Percentiles rank a stretch among this genome's conserved stretches.
Evolutionary conservation across 1,140 invertebrate species (phyloP).

Genomic region (Euura lappo): DNA sequence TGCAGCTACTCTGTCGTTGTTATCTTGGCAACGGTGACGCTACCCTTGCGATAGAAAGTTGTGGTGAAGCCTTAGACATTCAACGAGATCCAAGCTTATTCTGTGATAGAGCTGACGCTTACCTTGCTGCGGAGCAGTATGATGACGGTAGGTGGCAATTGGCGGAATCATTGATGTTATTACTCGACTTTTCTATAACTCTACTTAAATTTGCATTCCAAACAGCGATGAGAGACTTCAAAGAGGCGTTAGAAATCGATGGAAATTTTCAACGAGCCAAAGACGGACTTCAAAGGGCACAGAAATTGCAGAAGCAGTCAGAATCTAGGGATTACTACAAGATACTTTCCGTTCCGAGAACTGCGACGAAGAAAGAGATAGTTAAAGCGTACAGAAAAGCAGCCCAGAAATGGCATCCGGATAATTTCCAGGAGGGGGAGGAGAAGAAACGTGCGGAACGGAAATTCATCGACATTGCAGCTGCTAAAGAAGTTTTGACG

Average conservation of each 20-base stretch:
- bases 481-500: constrained; percentile 94
- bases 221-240: constrained; percentile 86
- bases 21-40: constrained; percentile 62
- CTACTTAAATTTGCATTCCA: constrained; percentile 35
- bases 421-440: constrained; percentile 88
- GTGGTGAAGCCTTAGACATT: constrained; percentile 81
- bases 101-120: constrained; percentile 92
- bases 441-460: constrained; percentile 96
- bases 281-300: constrained; percentile 87
- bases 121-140: constrained; percentile 88
- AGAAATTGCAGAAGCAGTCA: constrained; percentile 93
- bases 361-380: constrained; percentile 92
- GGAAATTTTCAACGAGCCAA: constrained; percentile 81
- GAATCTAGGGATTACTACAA: constrained; percentile 98
- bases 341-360: constrained; percentile 87
- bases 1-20: constrained; percentile 78
- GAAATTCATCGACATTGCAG: constrained; percentile 98
- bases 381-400: constrained; percentile 96
- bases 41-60: constrained; percentile 72
- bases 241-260: constrained; percentile 87
- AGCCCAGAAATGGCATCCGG: constrained; percentile 99
- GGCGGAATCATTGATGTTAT: background rate
- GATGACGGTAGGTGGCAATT: constrained; percentile 78
- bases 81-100: constrained; percentile 79
- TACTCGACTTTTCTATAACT: constrained; percentile 16